These are phyloP conservation scores for Xylocopa sonorina DNA, from an alignment of 1,140 invertebrate species.

Conservation along the genomic window DNA sequence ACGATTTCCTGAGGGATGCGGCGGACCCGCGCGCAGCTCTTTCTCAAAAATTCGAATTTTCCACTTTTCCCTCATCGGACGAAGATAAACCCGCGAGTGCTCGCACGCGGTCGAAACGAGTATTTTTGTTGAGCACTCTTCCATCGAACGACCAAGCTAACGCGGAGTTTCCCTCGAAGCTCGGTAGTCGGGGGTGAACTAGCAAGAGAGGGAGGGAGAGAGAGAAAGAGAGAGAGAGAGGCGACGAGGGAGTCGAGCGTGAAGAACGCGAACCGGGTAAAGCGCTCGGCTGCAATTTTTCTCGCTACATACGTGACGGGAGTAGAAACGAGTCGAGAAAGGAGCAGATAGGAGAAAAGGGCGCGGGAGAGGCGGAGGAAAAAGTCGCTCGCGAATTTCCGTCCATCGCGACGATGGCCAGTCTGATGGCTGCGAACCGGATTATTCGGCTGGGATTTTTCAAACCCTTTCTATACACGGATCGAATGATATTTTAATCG, in stretches of 20 bases:
- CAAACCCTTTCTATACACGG: constrained; percentile 33
- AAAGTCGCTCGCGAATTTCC: constrained; percentile 69
- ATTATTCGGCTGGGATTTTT: constrained; percentile 69
- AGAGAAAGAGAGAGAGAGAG: not conserved
- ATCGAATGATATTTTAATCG: not conserved
- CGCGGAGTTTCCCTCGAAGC: constrained; percentile 33
- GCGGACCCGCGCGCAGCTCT: not conserved
- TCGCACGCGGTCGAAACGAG: not conserved
- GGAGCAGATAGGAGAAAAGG: constrained; percentile 52
- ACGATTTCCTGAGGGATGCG: constrained; percentile 45
- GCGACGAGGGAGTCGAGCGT: constrained; percentile 72
- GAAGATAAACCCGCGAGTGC: not conserved
- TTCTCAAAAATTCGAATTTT: constrained; percentile 18
- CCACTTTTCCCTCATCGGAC: not conserved
- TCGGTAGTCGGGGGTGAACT: constrained; percentile 12
- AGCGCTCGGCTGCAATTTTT: constrained; percentile 83
- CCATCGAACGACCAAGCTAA: constrained; percentile 48
- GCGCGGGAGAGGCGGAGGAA: constrained; percentile 47
- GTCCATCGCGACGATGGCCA: constrained; percentile 59
- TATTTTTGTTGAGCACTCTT: constrained; percentile 27
- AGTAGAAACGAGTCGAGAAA: constrained; percentile 77
- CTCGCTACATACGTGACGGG: constrained; percentile 82
- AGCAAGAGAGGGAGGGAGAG: constrained; percentile 48
- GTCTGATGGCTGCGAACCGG: constrained; percentile 51
- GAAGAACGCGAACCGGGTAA: constrained; percentile 81